phyloP scores from a whole-genome alignment of 2,888 invertebrate species.

The Drosophila suboccidentalis region DNA sequence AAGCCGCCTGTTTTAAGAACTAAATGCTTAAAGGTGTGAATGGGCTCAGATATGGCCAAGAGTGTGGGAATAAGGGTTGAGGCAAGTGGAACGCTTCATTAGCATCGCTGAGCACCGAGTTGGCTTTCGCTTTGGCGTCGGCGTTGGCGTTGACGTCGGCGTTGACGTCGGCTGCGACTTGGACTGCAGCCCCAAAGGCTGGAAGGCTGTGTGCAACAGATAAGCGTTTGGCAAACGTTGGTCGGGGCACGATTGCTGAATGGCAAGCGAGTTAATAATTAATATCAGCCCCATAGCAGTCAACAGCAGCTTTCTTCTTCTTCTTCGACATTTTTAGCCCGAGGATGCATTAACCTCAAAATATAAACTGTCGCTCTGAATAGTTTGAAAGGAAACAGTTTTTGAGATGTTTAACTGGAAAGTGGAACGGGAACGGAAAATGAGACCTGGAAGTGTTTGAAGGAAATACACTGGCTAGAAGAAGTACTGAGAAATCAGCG shows the following conservation, averaged over 20 bases:
- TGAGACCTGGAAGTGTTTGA: neutral
- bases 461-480: neutral
- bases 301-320: conserved; percentile 32
- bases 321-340: conserved; percentile 50
- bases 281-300: conserved; percentile 70
- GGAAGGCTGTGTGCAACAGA: conserved; percentile 69
- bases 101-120: conserved; percentile 59
- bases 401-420: conserved; percentile 2
- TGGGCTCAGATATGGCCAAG: neutral
- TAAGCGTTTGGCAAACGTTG: conserved; percentile 48
- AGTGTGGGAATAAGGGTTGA: neutral
- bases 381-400: conserved; percentile 55
- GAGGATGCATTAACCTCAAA: conserved; percentile 80
- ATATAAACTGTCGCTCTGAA: conserved; percentile 51
- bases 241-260: conserved; percentile 51
- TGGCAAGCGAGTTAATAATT: conserved; percentile 73
- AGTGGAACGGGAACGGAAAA: neutral
- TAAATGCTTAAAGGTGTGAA: conserved; percentile 11
- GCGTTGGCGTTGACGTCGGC: too few relatives aligned
- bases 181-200: conserved; percentile 36
- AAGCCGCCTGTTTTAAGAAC: conserved; percentile 15
- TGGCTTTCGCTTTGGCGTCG: conserved; percentile 26
- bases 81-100: conserved; percentile 62
- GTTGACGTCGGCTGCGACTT: conserved; percentile 25
- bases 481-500: neutral